These are phyloP conservation scores for Falco biarmicus DNA, from an alignment of 2,797 vertebrate genomes.

Conservation along the genomic window DNA sequence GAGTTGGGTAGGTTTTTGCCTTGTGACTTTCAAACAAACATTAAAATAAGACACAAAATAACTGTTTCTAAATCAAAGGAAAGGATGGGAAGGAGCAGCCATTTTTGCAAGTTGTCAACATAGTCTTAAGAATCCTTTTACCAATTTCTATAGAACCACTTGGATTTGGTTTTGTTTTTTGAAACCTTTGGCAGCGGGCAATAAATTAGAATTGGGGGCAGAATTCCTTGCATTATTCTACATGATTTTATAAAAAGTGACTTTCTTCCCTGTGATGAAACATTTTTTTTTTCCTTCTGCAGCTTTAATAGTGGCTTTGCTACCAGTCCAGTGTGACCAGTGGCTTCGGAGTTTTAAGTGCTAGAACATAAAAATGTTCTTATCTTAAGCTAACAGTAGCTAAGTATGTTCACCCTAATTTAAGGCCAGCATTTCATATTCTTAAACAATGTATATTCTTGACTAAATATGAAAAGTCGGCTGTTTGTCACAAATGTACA, in stretches of 20 bases:
- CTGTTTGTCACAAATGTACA: neutral
- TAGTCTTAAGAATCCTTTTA: no score
- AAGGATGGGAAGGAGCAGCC: neutral
- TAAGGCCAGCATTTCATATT: fast-evolving
- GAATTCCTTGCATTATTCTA: neutral
- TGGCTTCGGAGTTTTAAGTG: neutral
- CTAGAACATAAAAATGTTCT: neutral
- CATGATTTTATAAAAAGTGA: neutral
- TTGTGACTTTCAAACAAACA: neutral
- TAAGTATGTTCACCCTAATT: neutral
- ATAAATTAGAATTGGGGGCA: neutral
- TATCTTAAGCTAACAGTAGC: neutral
- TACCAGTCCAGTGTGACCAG: neutral
- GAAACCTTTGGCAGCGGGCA: neutral
- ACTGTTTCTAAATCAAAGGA: neutral
- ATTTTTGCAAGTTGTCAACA: neutral
- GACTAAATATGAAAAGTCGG: neutral
- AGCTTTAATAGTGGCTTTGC: neutral
- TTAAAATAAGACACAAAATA: neutral
- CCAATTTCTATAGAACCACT: neutral
- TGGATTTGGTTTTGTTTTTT: neutral
- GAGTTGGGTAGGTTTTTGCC: neutral
- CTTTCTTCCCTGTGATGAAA: neutral
- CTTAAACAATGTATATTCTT: neutral
- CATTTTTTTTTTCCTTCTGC: neutral